Base-by-base conservation (phyloP, 1,140 invertebrate genomes). In the Drosophila setifemur region DNA sequence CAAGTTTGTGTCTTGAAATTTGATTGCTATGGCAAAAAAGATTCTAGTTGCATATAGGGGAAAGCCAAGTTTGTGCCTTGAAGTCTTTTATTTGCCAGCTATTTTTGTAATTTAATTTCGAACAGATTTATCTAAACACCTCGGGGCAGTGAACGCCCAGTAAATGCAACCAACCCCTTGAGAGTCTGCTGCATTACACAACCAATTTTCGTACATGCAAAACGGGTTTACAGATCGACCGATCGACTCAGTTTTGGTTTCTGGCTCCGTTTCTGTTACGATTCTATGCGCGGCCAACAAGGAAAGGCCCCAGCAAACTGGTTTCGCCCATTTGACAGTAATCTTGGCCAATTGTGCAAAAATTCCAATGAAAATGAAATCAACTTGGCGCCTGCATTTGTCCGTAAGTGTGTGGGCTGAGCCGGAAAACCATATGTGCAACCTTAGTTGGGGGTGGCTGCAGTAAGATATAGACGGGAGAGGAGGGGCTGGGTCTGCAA, bases 301-400 rank as follows among this genome's bases (percentile, higher is more conserved):
- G 79, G 81, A 83, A 83, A 83, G 74, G 69, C 71, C 44, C 37
- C 29, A n/a, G n/a, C n/a, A 70, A 85, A 85, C 79, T 64, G 67
- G 79, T 86, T 86, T 63, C 28, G 67, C 44, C 49, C 28, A 29
- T 44, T 55, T 64, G 58, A 55, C 73, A 71, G 33, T 74, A 60
- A 67, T 26, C 73, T 29, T 53, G 69, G 69, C 69, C 47, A 74
- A 85, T 75, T 79, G 73, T 83, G 79, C 78, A 78, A 83, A 37
- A 85, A 85, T 85, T 85, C 75, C 81, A 76, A 73, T 81, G 81
- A 71, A 83, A 78, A 66, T 71, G 54, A 83, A 83, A 83, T 61
- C 70, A 52, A 55, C 57, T 48, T 33, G 48, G 25, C 14, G 39
- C 37, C 57, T 35, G 31, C n/a, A n/a, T 37, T 37, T 31, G 47